These are phyloP conservation scores for Machaerirhynchus nigripectus DNA, from an alignment of 2,113 vertebrate genomes.

Conservation along the genomic window DNA sequence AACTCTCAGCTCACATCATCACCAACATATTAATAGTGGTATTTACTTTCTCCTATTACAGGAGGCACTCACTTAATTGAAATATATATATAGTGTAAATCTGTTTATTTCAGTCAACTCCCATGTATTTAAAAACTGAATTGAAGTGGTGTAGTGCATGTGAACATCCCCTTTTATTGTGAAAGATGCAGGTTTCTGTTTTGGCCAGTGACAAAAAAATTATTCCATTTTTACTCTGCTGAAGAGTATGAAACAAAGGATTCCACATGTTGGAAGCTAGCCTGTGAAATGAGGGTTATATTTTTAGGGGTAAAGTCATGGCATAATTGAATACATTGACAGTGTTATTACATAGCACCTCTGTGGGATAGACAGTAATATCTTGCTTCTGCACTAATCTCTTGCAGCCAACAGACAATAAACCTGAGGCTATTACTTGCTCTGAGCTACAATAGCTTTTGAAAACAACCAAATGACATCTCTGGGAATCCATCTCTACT, in stretches of 20 bases:
- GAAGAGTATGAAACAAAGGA: not conserved
- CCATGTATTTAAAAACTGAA: not conserved
- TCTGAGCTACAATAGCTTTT: not conserved
- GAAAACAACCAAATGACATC: not conserved
- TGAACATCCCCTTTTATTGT: not conserved
- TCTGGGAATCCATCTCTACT: not conserved
- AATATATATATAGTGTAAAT: not conserved
- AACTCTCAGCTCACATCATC: not conserved
- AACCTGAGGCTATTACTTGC: not conserved
- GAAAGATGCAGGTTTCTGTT: not conserved
- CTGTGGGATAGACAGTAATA: not conserved
- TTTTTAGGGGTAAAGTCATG: not conserved
- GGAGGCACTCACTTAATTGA: not conserved
- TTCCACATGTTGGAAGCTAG: not conserved
- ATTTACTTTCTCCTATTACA: not conserved
- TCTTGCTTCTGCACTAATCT: not conserved
- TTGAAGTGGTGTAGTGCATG: not conserved
- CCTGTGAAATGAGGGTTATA: not conserved
- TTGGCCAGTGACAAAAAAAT: not conserved
- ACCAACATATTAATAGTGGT: not conserved
- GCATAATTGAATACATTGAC: not conserved
- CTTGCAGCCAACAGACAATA: not conserved
- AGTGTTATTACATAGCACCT: not conserved
- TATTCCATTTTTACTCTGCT: not conserved
- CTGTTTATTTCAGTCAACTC: not conserved